These are phyloP conservation scores for Prosopocoilus inquinatus DNA, from an alignment of 2,888 invertebrate genomes.

Conservation along the genomic window DNA sequence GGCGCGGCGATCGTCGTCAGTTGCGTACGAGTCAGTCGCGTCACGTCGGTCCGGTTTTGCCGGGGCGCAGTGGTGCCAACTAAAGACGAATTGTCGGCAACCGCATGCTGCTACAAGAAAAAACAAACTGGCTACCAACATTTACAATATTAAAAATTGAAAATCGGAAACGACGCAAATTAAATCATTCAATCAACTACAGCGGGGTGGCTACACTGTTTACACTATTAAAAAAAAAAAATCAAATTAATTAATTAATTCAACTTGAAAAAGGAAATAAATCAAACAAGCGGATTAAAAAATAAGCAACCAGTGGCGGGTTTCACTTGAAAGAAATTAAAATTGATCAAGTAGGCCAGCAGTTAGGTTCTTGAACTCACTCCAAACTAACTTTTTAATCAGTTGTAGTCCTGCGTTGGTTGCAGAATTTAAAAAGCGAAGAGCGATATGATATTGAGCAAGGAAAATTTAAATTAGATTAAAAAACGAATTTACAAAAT, in stretches of 20 bases:
- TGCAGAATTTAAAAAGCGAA: too few species aligned
- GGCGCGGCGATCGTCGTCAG: not conserved
- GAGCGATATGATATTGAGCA: too few species aligned
- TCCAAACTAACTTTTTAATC: too few species aligned
- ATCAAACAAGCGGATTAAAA: too few species aligned
- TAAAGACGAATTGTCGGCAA: slow-evolving; percentile 37
- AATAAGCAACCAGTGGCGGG: too few species aligned
- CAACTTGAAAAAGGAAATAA: not conserved
- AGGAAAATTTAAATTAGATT: too few species aligned
- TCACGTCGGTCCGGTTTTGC: slow-evolving; percentile 11
- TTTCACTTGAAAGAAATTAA: too few species aligned
- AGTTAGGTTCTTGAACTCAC: too few species aligned
- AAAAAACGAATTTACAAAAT: too few species aligned
- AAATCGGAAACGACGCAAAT: slow-evolving; percentile 21
- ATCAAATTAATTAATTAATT: not conserved
- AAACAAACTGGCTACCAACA: slow-evolving; percentile 33
- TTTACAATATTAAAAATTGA: slow-evolving; percentile 31
- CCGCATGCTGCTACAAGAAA: slow-evolving; percentile 48
- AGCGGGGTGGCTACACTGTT: too few species aligned
- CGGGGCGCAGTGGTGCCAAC: slow-evolving; percentile 41
- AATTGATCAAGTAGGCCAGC: too few species aligned
- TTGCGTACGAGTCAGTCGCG: slow-evolving; percentile 5
- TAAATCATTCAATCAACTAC: slow-evolving; percentile 5
- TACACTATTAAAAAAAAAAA: not conserved
- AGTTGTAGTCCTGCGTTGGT: too few species aligned